phyloP scores from a whole-genome alignment of 2,888 invertebrate genomes.

The Ypsolopha scabrella region DNA sequence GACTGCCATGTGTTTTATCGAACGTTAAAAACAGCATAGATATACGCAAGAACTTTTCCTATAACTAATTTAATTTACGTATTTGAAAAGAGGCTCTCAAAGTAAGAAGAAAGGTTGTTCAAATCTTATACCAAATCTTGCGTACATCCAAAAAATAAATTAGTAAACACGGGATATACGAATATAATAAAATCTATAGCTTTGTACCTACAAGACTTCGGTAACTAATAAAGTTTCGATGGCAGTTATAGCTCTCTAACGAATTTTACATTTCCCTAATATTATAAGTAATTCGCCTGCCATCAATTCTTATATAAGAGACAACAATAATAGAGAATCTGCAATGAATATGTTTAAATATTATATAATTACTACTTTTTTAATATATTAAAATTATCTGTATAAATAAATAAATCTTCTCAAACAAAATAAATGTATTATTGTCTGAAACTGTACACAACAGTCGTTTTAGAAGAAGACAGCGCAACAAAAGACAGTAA shows the following conservation, averaged over 20 bases:
- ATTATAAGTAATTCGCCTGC: conserved; percentile 37
- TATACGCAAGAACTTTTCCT: background rate
- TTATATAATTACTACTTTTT: conserved; percentile 30
- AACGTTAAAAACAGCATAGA: background rate
- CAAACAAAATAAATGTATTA: conserved; percentile 45
- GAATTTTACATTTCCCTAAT: conserved; percentile 32
- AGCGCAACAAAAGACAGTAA: conserved; percentile 45
- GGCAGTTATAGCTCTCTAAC: conserved; percentile 44
- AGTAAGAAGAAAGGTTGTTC: too few species aligned
- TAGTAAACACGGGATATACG: conserved; percentile 1
- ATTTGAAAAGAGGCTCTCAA: background rate
- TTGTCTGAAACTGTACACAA: conserved; percentile 57
- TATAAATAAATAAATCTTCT: conserved; percentile 40
- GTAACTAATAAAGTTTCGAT: conserved; percentile 57
- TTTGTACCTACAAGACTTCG: conserved; percentile 50
- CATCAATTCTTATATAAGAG: conserved; percentile 18
- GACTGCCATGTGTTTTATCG: conserved; percentile 7
- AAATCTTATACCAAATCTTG: background rate
- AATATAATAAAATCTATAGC: conserved; percentile 9
- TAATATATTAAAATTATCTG: conserved; percentile 44
- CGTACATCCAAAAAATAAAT: background rate
- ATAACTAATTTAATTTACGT: background rate
- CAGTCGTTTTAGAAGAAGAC: conserved; percentile 30
- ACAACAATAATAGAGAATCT: conserved; percentile 13
- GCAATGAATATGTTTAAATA: conserved; percentile 38